These are phyloP conservation scores for Dendronephthya gigantea DNA, from an alignment of 64 coral and sea anemone genomes.

Conservation along the genomic window DNA sequence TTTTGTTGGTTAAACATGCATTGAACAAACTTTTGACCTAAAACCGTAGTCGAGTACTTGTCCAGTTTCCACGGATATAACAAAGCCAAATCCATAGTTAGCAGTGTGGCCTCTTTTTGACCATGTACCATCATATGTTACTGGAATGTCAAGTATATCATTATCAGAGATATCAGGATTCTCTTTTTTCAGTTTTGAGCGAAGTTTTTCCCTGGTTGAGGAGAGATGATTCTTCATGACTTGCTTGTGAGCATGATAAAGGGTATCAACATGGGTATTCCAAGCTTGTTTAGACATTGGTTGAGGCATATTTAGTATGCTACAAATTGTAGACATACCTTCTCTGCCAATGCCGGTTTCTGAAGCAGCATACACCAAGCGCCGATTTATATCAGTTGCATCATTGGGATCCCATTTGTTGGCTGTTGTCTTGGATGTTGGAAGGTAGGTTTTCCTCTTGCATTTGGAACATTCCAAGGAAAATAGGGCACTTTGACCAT, in stretches of 20 bases:
- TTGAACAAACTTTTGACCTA: neutral
- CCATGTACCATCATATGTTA: conserved; percentile 15
- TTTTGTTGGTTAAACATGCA: too few relatives aligned
- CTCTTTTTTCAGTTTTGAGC: neutral
- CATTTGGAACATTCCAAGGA: conserved; percentile 21
- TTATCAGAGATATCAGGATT: neutral
- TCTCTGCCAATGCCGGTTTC: conserved; percentile 59
- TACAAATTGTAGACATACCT: conserved; percentile 40
- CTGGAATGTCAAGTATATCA: neutral
- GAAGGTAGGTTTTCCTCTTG: conserved; percentile 13
- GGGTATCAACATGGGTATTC: neutral
- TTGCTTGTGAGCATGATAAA: conserved; percentile 22
- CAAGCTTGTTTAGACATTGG: conserved; percentile 36
- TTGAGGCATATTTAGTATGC: conserved; percentile 48
- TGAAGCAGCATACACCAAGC: conserved; percentile 48
- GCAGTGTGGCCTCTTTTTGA: neutral
- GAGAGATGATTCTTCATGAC: neutral
- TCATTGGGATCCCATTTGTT: neutral
- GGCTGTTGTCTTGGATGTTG: conserved; percentile 19
- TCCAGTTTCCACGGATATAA: neutral
- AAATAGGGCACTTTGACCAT: conserved; percentile 22
- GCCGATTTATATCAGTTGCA: conserved; percentile 47
- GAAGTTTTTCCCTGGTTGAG: neutral
- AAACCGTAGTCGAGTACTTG: neutral
- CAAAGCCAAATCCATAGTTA: conserved; percentile 18